Conservation (phyloP, 2,888 invertebrate genomes). For the Drosophila cognata region DNA sequence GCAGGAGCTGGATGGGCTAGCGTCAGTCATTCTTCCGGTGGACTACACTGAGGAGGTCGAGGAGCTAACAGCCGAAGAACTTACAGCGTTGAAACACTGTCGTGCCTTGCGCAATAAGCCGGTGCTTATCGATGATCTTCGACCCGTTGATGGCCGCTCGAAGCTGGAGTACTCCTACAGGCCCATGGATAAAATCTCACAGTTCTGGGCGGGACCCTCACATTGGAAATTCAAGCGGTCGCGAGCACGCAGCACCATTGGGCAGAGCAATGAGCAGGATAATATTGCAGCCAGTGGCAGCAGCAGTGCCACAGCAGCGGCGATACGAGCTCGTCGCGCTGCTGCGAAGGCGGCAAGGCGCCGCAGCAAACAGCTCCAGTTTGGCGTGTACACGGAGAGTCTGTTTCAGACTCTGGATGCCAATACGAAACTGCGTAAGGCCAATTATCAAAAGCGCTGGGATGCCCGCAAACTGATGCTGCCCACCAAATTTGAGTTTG, state of each 20-base stretch:
- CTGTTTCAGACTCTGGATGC: constrained; percentile 76
- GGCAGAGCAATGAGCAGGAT: constrained; percentile 31
- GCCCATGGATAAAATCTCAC: constrained; percentile 85
- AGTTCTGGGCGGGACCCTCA: constrained; percentile 92
- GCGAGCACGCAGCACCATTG: constrained; percentile 67
- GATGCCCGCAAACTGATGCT: constrained; percentile 83
- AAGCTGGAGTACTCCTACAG: constrained; percentile 90
- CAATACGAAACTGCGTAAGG: constrained; percentile 77
- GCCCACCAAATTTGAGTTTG: constrained; percentile 82
- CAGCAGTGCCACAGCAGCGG: constrained; percentile 10
- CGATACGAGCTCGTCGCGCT: constrained; percentile 54
- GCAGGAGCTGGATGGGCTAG: constrained; percentile 84
- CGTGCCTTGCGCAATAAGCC: constrained; percentile 83
- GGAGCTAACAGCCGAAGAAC: constrained; percentile 84
- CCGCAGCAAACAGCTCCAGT: constrained; percentile 73
- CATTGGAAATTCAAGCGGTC: constrained; percentile 91
- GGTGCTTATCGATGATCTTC: constrained; percentile 86
- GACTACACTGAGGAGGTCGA: constrained; percentile 85
- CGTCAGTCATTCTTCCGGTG: constrained; percentile 80
- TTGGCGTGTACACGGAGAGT: constrained; percentile 77
- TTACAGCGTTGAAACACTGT: constrained; percentile 81
- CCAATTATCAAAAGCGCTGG: constrained; percentile 84
- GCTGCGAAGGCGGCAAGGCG: constrained; percentile 55
- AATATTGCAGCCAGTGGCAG: not conserved
- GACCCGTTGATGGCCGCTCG: constrained; percentile 86